Evolutionary conservation across 2,888 invertebrate species (phyloP), one percentile per base, ranked within the genome.

Genomic region (Spisula subtruncata): DNA sequence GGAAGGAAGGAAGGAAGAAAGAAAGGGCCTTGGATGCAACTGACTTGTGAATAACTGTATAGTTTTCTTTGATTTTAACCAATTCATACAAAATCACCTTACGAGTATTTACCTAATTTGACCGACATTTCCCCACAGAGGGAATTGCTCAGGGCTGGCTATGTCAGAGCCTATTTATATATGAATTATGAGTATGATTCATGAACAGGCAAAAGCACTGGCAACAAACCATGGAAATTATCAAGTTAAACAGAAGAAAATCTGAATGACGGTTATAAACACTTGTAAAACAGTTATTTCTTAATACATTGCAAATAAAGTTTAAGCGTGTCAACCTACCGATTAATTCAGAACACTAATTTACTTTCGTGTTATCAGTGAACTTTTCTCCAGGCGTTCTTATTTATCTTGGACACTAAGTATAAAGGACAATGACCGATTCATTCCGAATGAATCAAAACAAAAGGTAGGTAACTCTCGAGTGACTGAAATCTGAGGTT

Each of bases 301-400:
- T 75, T 14, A 18, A 10, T 25, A 35, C 16, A 5, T 75, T 75
- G 29, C 12, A 18, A 35, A 4, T 14, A 75, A 25, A 35, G 16
- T 32, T 18, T 35, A 75, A 75, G 12, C 32, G 35, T 75, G 75
- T 35, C 75, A 75, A 75, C 75, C 75, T 75, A 75, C 75, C 75
- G 32, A 35, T 75, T 32, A 35, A 75, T 75, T 32, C 35, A 75
- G 75, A 75, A 75, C 75, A 75, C 16, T 32, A 20, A 25, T 32
- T 32, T 75, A 75, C 75, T 75, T 5, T 32, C 75, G n/a, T 16
- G 25, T 75, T 75, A 75, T 75, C 75, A 35, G 75, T 35, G 32
- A 29, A 32, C 1, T 60, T 20, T 35, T 75, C 16, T 16, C 35
- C 75, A 16, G 16, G 10, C 75, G 18, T 16, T 35, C 35, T 32